Evolutionary conservation across 2,113 vertebrate species (phyloP).

Genomic region (Bothrops jararaca): DNA sequence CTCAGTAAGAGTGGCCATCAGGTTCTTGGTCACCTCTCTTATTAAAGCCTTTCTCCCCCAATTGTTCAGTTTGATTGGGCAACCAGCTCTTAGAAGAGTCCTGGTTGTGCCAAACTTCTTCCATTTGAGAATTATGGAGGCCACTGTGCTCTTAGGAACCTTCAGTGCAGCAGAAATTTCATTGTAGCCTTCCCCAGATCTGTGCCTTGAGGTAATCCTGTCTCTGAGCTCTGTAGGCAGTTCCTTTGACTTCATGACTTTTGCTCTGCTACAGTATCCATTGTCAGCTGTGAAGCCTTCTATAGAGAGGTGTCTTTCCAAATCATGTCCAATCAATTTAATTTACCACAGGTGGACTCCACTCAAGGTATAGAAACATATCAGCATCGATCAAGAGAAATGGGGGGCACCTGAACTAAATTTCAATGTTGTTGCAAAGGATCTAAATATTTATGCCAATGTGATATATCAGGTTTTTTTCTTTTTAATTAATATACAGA

Average conservation of each 20-base stretch:
- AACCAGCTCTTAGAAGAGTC: not conserved
- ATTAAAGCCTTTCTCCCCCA: not conserved
- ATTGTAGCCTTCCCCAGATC: not conserved
- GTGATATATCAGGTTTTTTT: not conserved
- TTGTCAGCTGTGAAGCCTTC: not conserved
- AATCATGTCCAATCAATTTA: not conserved
- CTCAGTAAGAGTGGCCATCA: not conserved
- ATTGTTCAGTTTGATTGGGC: not conserved
- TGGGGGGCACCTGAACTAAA: not conserved
- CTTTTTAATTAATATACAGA: not conserved
- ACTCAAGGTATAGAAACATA: not conserved
- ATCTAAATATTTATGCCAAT: not conserved
- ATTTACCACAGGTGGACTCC: not conserved
- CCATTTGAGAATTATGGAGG: not conserved
- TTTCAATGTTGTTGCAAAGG: not conserved
- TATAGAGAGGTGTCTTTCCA: not conserved
- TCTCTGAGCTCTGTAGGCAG: not conserved
- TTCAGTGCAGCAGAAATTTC: not conserved
- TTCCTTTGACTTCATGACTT: not conserved
- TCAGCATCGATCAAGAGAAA: not conserved
- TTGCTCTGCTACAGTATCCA: not conserved
- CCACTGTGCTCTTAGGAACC: not conserved
- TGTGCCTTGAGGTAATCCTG: not conserved
- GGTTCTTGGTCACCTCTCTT: not conserved
- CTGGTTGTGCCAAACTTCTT: not conserved